phyloP scores from a whole-genome alignment of 2,888 invertebrate species.

The Hypomecis atomaria region DNA sequence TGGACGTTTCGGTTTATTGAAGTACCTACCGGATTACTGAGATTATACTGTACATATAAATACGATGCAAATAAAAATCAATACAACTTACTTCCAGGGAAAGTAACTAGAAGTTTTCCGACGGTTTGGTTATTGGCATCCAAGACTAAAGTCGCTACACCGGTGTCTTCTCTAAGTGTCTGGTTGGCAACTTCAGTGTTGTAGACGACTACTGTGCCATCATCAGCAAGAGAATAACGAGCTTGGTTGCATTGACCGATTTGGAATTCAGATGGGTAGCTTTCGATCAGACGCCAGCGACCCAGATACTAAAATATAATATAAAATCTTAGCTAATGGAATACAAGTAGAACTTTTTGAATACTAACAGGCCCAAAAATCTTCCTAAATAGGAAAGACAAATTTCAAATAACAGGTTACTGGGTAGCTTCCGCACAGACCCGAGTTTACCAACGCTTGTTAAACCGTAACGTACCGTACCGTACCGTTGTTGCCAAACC shows the following conservation, averaged over 20 bases:
- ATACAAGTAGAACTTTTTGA: background rate
- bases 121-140: slow-evolving; percentile 58
- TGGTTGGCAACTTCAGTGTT: slow-evolving; percentile 71
- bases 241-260: slow-evolving; percentile 86
- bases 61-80: no score
- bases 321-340: background rate
- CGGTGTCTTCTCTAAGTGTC: slow-evolving; percentile 74
- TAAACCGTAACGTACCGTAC: no score
- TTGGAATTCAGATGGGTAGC: slow-evolving; percentile 85
- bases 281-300: slow-evolving; percentile 86
- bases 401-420: no score
- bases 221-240: slow-evolving; percentile 70
- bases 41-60: no score
- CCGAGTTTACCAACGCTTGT: no score
- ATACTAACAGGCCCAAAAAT: background rate
- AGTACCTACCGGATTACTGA: no score
- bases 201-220: slow-evolving; percentile 47
- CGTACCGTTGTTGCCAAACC: no score
- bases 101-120: slow-evolving; percentile 82
- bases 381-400: no score
- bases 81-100: slow-evolving; percentile 52
- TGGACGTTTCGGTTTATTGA: no score
- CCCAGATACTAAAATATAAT: slow-evolving; percentile 55
- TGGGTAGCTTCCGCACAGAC: no score
- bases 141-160: slow-evolving; percentile 67